These are phyloP conservation scores for Melanotaenia maccullochi DNA, from an alignment of 2,797 vertebrate species.

Conservation along the genomic window DNA sequence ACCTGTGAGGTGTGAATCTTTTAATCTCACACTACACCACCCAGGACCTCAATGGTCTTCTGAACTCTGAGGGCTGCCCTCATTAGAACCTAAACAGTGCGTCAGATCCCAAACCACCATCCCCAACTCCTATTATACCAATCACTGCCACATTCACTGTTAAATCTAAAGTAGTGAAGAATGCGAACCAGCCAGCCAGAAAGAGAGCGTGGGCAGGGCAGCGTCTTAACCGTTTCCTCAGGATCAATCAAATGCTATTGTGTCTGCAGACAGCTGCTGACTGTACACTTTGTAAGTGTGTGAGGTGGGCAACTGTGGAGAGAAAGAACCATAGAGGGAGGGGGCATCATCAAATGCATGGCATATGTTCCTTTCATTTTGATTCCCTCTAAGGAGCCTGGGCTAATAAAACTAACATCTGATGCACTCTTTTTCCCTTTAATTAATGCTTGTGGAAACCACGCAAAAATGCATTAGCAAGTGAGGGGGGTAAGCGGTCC, in stretches of 20 bases:
- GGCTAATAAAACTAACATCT: conserved; percentile 85
- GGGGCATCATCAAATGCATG: conserved; percentile 76
- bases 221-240: conserved; percentile 69
- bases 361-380: conserved; percentile 85
- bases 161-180: conserved; percentile 66
- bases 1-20: conserved; percentile 38
- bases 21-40: conserved; percentile 40
- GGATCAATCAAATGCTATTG: conserved; percentile 76
- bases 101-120: conserved; percentile 55
- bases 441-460: conserved; percentile 80
- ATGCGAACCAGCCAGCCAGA: conserved; percentile 53
- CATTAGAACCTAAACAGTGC: conserved; percentile 48
- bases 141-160: conserved; percentile 64
- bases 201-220: conserved; percentile 59
- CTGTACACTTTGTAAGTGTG: conserved; percentile 74
- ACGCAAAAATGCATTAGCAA: conserved; percentile 68
- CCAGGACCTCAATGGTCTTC: conserved; percentile 45
- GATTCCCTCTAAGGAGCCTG: conserved; percentile 78
- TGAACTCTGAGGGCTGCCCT: conserved; percentile 53
- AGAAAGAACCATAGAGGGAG: conserved; percentile 47
- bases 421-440: conserved; percentile 79
- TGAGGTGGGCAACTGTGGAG: conserved; percentile 76
- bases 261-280: conserved; percentile 82
- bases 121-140: conserved; percentile 54
- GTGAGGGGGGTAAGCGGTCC: conserved; percentile 19